Conservation (phyloP, 1,140 invertebrate genomes). For the Bilobella aurantiaca region DNA sequence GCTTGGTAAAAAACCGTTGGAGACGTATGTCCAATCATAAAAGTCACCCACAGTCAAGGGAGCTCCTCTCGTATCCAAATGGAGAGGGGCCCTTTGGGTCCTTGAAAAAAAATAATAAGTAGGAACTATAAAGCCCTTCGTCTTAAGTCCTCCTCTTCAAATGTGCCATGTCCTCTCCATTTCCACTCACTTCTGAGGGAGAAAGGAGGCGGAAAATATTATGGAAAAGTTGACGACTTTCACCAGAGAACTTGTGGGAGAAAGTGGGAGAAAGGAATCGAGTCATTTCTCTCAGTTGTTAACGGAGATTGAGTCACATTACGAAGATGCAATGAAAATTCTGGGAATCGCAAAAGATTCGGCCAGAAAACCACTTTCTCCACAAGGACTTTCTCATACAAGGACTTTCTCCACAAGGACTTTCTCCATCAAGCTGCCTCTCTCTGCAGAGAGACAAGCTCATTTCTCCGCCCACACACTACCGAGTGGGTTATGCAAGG, state of each 20-base stretch:
- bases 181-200: neutral
- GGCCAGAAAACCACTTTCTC: neutral
- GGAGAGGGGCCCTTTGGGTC: neutral
- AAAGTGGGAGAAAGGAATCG: neutral
- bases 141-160: neutral
- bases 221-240: neutral
- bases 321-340: neutral
- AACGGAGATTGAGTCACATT: slow-evolving; percentile 6
- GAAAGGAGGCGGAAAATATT: slow-evolving; percentile 1
- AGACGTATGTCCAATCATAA: slow-evolving; percentile 4
- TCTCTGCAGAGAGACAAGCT: neutral
- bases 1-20: neutral
- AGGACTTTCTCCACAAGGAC: neutral
- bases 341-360: no score
- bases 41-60: neutral
- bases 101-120: neutral
- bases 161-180: neutral
- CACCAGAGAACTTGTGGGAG: neutral
- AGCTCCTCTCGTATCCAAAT: neutral
- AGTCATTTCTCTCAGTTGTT: neutral
- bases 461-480: neutral
- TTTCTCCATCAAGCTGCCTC: neutral
- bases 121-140: neutral
- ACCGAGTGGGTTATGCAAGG: neutral
- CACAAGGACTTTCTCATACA: neutral